Percentiles rank a stretch among this genome's conserved stretches.
phyloP scores from a whole-genome alignment of 2,113 vertebrate genomes.

The Hemibagrus wyckioides region DNA sequence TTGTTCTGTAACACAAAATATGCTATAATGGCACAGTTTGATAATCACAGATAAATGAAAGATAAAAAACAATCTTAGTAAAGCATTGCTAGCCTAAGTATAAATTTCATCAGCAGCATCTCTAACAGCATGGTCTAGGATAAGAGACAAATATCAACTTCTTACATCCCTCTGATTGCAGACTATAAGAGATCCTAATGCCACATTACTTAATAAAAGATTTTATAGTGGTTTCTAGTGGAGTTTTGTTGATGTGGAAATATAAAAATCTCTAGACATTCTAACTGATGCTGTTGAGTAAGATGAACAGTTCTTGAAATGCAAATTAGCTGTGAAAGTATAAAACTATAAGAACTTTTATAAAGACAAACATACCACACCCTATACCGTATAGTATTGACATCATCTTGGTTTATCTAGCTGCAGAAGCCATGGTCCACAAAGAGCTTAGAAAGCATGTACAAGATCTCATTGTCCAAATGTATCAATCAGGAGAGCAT shows the following conservation, averaged over 20 bases:
- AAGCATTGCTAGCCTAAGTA: neutral
- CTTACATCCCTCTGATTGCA: conserved; percentile 6
- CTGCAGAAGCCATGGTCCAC: neutral
- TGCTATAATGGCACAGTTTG: neutral
- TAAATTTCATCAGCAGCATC: conserved; percentile 1
- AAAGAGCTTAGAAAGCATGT: neutral
- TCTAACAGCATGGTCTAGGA: neutral
- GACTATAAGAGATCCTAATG: neutral
- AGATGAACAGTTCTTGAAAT: neutral
- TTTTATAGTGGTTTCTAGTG: neutral
- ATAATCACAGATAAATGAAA: conserved; percentile 1
- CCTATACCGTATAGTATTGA: neutral
- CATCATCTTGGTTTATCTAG: neutral
- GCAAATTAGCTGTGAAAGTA: neutral
- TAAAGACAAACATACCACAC: neutral
- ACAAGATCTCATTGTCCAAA: neutral
- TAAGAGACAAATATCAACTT: neutral
- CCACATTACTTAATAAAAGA: conserved; percentile 18
- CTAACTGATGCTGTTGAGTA: neutral
- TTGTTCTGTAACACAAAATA: neutral
- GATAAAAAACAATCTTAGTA: neutral
- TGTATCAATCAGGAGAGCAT: neutral
- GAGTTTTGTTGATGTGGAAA: neutral
- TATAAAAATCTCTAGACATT: neutral
- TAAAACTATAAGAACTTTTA: neutral